These are phyloP conservation scores for Diprion similis DNA, from an alignment of 1,140 invertebrate genomes.

Conservation along the genomic window DNA sequence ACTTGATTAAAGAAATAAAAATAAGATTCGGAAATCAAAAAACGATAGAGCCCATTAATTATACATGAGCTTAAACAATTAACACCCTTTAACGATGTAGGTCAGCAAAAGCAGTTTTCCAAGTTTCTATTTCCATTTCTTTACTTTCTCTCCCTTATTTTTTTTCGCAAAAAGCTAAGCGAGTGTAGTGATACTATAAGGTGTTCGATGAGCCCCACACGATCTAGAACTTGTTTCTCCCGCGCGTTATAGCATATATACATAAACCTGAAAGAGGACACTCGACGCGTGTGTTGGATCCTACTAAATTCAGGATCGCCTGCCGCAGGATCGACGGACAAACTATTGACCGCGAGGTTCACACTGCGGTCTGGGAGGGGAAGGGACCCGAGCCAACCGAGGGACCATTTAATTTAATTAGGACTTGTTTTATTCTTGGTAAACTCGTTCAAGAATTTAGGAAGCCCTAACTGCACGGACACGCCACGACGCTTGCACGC, in stretches of 20 bases:
- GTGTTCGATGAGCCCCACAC: neutral
- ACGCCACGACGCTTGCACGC: neutral
- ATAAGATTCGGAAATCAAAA: too few relatives aligned
- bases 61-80: too few relatives aligned
- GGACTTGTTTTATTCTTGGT: constrained; percentile 49
- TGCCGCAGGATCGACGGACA: constrained; percentile 7
- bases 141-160: too few relatives aligned
- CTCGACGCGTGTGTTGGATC: constrained; percentile 10
- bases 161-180: too few relatives aligned
- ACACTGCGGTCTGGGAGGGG: neutral
- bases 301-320: constrained; percentile 35
- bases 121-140: too few relatives aligned
- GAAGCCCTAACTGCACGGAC: constrained; percentile 26
- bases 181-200: too few relatives aligned
- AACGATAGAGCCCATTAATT: too few relatives aligned
- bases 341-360: constrained; percentile 26
- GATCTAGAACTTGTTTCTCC: constrained; percentile 14
- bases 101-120: too few relatives aligned
- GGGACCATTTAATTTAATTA: constrained; percentile 48
- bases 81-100: too few relatives aligned
- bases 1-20: too few relatives aligned
- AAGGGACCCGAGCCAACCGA: neutral
- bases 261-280: constrained; percentile 1
- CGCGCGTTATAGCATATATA: neutral
- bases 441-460: constrained; percentile 49